Percentiles rank a stretch among this genome's conserved stretches.
Conservation (phyloP, 1,140 invertebrate species). For the Formica selysi region DNA sequence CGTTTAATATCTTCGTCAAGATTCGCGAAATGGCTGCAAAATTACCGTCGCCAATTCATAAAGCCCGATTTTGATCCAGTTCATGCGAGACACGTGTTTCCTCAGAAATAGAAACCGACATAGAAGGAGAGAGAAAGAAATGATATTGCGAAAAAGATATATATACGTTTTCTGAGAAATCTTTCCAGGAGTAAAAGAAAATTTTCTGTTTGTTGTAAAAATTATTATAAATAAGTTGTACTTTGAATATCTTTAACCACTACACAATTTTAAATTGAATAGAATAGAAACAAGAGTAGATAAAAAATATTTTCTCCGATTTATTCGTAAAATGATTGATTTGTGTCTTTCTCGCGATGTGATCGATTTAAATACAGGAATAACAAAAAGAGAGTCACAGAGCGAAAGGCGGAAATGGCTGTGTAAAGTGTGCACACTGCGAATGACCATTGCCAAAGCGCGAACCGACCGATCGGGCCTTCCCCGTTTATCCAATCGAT, state of each 20-base stretch:
- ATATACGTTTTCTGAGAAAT: not conserved
- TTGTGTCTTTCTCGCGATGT: conserved; percentile 13
- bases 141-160: not conserved
- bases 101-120: conserved; percentile 23
- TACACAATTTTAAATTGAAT: not conserved
- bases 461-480: conserved; percentile 69
- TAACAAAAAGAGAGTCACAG: conserved; percentile 3
- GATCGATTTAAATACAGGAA: conserved; percentile 12
- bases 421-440: conserved; percentile 71
- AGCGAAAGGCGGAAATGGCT: conserved; percentile 64
- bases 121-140: conserved; percentile 11
- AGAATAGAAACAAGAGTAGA: not conserved
- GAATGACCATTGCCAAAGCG: conserved; percentile 71
- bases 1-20: conserved; percentile 57
- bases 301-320: not conserved
- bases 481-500: conserved; percentile 81
- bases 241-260: not conserved
- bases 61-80: conserved; percentile 25
- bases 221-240: not conserved
- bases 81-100: not conserved
- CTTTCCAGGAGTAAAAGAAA: not conserved
- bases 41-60: conserved; percentile 38
- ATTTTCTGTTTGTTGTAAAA: not conserved
- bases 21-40: conserved; percentile 39
- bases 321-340: not conserved